phyloP scores from a whole-genome alignment of 2,797 vertebrate species.

The Loris lydekkerianus region DNA sequence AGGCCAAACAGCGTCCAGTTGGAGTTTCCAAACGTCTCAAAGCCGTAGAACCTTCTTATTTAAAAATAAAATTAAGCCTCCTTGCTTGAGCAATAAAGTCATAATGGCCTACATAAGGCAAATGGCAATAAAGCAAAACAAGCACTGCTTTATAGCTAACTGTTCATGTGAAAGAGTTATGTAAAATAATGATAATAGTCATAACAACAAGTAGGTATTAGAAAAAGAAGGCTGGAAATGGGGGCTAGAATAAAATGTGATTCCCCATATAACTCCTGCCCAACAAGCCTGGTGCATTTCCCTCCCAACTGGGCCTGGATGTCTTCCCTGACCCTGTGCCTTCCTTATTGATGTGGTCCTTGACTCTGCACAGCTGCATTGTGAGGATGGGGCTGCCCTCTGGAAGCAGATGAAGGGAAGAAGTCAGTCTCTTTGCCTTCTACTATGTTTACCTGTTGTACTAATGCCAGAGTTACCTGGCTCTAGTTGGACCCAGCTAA shows the following conservation, averaged over 20 bases:
- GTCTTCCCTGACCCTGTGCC: fast-evolving
- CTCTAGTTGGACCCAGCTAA: neutral
- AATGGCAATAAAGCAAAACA: slow-evolving; percentile 62
- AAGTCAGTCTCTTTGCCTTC: neutral
- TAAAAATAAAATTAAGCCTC: slow-evolving; percentile 72
- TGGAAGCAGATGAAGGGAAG: neutral
- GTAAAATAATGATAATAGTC: slow-evolving; percentile 49
- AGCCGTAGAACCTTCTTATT: slow-evolving; percentile 59
- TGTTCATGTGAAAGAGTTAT: neutral
- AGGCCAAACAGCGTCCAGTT: neutral
- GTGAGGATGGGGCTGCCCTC: neutral
- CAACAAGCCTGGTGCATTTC: fast-evolving
- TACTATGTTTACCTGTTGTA: neutral
- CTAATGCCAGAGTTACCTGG: neutral
- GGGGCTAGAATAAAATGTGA: neutral
- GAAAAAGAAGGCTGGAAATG: neutral
- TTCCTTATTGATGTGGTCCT: neutral
- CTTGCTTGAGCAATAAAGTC: slow-evolving; percentile 41
- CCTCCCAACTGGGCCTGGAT: neutral
- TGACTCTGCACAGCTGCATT: neutral
- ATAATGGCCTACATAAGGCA: slow-evolving; percentile 69
- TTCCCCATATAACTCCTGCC: neutral
- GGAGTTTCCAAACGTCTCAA: slow-evolving; percentile 12
- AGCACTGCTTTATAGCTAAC: slow-evolving; percentile 49
- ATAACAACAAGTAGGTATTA: slow-evolving; percentile 31